phyloP scores from a whole-genome alignment of 2,888 invertebrate genomes.

The Thelaira solivaga region DNA sequence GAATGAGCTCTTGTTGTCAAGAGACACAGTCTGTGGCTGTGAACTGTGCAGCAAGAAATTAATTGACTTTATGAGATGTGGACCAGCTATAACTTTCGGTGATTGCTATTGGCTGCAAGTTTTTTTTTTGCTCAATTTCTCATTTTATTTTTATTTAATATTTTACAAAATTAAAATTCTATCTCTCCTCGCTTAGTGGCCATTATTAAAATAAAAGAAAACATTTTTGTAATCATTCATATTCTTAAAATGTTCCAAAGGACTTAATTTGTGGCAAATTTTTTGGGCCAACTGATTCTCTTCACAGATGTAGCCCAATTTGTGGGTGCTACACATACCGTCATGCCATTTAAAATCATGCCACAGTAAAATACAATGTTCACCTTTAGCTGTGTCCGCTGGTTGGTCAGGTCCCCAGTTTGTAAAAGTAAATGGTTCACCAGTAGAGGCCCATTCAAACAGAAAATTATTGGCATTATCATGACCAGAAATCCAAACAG shows the following conservation, averaged over 20 bases:
- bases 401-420: constrained; percentile 26
- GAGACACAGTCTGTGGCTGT: no score
- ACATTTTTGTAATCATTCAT: constrained; percentile 18
- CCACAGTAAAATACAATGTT: constrained; percentile 45
- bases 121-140: no score
- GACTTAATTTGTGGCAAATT: not conserved
- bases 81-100: no score
- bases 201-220: constrained; percentile 32
- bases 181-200: not conserved
- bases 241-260: not conserved
- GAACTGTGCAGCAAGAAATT: no score
- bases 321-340: constrained; percentile 24
- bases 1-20: no score
- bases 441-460: constrained; percentile 47
- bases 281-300: constrained; percentile 33
- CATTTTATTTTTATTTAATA: no score
- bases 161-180: no score
- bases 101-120: no score
- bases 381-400: constrained; percentile 23
- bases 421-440: constrained; percentile 35
- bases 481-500: constrained; percentile 42
- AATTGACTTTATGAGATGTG: no score
- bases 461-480: constrained; percentile 41
- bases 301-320: constrained; percentile 50
- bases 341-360: constrained; percentile 33